Evolutionary conservation across 1,140 invertebrate genomes (phyloP), one percentile per base, ranked within the genome.

Genomic region (Caenorhabditis latens): DNA sequence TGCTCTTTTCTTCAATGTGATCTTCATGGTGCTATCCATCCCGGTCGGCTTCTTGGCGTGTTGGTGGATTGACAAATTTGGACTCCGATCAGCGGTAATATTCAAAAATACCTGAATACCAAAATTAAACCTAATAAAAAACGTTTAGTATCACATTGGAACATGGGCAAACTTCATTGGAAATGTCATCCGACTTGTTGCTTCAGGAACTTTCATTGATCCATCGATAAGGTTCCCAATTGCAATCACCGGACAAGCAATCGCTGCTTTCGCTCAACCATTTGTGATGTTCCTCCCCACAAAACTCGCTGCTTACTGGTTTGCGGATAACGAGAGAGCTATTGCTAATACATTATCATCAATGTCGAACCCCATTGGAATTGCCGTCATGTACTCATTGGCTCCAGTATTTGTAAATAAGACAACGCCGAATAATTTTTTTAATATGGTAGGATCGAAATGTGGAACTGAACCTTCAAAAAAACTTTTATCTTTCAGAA

Each of bases 161-260:
- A 92, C 93, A 46, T 93, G 92, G 93, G 83, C 93, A 5, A 94
- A 94, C 90, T 90, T 93, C n/a, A 87, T 93, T 46, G 94, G 94
- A 19, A 92, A 92, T 32, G 50, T 92, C 8, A 83, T 94, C 6
- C 90, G 93, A 58, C 90, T 94, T 63, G 71, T 93, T 61, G 90
- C 75, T 9, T 88, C 90, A 14, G 75, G 75, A 42, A 21, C 82
- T 16, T 58, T 84, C 32, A 84, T 84, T n/a, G 92, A 93, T 84
- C 90, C 91, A 13, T 91, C 92, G 86, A 88, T 57, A 53, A 3
- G 82, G 53, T 93, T 91, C 83, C 83, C 87, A 13, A 71, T 92
- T 46, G 84, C 90, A 11, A 21, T 93, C 9, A 84, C 88, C 13
- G 94, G 91, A 9, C 91, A 88, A 55, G 63, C 84, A 4, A 14